Base-by-base conservation (phyloP, 2,113 vertebrate species). In the Bombycilla garrulus region DNA sequence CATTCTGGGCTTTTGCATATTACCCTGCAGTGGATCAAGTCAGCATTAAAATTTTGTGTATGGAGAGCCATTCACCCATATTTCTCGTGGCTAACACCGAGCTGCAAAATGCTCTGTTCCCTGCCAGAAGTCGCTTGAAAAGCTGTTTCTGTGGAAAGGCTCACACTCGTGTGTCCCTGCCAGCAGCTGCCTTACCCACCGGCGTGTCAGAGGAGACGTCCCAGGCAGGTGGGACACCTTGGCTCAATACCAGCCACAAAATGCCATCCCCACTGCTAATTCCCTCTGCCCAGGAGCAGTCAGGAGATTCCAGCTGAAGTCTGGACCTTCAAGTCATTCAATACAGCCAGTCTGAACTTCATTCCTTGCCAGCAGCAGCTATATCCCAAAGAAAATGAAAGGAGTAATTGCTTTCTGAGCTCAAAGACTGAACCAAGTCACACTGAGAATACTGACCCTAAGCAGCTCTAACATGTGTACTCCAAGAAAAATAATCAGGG, bases 81-180 rank as follows among this genome's bases (percentile, higher is more conserved):
- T 12, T 61, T 88, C 33, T 47, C 40, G 20, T 13, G 53, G 48
- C 20, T 67, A 72, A 40, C n/a, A 48, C 13, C 0, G 0, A 71
- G 33, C 23, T 48, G 19, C 36, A 64, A 74, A 86, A 38, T 11
- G 5, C 2, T 0, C 11, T 48, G 56, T 64, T 12, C 5, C n/a
- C 35, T 70, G 23, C 42, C 47, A 47, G 51, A 83, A 33, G 28
- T 20, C 21, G 4, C 84, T 73, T 65, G 2, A 35, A 48, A 92
- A 77, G 25, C 74, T 31, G 11, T 42, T 87, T 23, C 70, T 60
- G 17, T 35, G n/a, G 31, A 67, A 53, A 65, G 9, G 17, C 2
- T 6, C 2, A 1, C n/a, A 6, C 10, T 8, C 0, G 1, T 4
- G 18, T 10, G 31, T 44, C 40, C 67, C 64, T 26, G 48, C 0